phyloP scores from a whole-genome alignment of 2,888 invertebrate species.

The Ferrisia virgata region DNA sequence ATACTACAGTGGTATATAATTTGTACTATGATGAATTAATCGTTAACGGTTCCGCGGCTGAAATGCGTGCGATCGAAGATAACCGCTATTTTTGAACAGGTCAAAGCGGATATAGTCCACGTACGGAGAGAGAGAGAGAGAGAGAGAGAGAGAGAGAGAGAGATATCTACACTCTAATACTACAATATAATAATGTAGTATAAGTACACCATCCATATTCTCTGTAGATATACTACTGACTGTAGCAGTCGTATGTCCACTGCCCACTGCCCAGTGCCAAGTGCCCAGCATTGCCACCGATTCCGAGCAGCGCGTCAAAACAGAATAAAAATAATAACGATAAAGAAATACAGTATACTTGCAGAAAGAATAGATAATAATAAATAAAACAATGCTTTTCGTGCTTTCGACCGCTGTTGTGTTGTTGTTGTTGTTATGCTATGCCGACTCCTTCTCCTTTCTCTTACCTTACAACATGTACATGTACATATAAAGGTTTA shows the following conservation, averaged over 20 bases:
- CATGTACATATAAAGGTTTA: no score
- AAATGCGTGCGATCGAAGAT: constrained; percentile 12
- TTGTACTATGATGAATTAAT: constrained; percentile 28
- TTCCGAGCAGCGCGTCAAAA: not conserved
- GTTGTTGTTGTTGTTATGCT: not conserved
- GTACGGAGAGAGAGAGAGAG: no score
- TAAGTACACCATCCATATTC: no score
- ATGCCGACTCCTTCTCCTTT: not conserved
- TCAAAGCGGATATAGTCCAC: constrained; percentile 9
- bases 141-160: no score
- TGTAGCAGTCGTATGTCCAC: no score
- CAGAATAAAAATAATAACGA: not conserved
- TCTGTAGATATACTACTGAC: no score
- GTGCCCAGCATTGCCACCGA: not conserved
- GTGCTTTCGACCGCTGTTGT: not conserved
- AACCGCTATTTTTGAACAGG: constrained; percentile 13
- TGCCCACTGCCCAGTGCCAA: no score
- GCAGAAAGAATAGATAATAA: not conserved
- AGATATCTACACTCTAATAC: no score
- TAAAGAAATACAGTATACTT: not conserved
- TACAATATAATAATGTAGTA: no score
- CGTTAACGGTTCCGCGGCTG: constrained; percentile 14
- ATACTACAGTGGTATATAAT: not conserved
- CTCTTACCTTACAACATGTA: no score
- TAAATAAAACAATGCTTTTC: not conserved